phyloP scores from a whole-genome alignment of 2,888 invertebrate genomes.

The Bembecia ichneumoniformis region DNA sequence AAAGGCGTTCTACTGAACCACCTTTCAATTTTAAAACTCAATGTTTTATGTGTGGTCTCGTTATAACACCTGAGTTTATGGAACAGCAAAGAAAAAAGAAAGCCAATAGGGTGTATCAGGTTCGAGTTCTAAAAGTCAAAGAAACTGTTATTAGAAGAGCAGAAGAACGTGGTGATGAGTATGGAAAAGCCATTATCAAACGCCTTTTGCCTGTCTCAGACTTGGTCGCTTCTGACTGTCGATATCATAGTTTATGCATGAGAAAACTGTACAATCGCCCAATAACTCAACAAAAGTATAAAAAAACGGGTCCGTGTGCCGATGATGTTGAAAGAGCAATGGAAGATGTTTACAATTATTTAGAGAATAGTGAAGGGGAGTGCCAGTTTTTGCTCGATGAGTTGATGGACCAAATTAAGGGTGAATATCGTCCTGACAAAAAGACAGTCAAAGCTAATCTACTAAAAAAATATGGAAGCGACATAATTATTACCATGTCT shows the following conservation, averaged over 20 bases:
- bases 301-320: not conserved
- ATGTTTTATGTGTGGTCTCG: no score
- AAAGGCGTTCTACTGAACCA: no score
- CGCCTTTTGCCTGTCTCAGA: not conserved
- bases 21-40: no score
- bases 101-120: no score
- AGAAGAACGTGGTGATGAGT: no score
- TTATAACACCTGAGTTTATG: no score
- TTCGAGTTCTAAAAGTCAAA: no score
- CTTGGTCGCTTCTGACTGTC: not conserved
- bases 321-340: constrained; percentile 6
- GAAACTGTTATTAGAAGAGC: no score
- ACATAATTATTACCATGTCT: constrained; percentile 4
- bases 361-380: constrained; percentile 9
- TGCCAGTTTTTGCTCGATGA: not conserved
- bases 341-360: constrained; percentile 8
- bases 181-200: no score
- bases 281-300: not conserved
- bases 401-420: constrained; percentile 2
- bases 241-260: not conserved
- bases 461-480: constrained; percentile 4
- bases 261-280: not conserved
- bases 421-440: constrained; percentile 3
- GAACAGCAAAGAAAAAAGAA: no score
- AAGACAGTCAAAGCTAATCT: constrained; percentile 4